Base-by-base conservation (phyloP, 2,888 invertebrate species). In the Dyspetes luteomarginatus region DNA sequence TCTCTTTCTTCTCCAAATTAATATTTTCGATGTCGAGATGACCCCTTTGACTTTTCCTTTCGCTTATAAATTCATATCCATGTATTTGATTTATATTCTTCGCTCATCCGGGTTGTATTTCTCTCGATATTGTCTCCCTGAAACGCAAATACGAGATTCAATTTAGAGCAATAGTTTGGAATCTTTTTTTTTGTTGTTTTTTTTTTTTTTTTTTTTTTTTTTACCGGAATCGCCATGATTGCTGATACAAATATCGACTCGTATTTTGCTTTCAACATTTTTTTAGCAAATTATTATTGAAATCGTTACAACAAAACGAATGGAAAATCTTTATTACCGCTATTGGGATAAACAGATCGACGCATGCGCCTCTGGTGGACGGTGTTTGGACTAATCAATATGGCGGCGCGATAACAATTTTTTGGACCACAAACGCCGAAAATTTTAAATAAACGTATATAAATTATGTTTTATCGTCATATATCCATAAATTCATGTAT, bases 51-150 rank as follows among this genome's bases (percentile, higher is more conserved):
- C 30, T 36, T 69, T 48, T 28, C 17, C 19, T 48, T 41, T 77
- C 17, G 48, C 73, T 77, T 68, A 77, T 73, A 77, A 81, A 77
- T 65, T 73, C 45, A 64, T 55, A 81, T 73, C 81, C 81, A 76
- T 71, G 36, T 43, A 65, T 28, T 56, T 56, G 12, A 17, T 48
- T 48, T 48, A 19, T 56, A 19, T 58, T 45, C 28, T 48, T 72
- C 28, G 17, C 15, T 84, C 76, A 83, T 68, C 78, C 83, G 48
- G 82, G 80, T 36, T 75, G 77, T 52, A 77, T 55, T 60, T 83
- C 80, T 56, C 62, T 68, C 55, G 79, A 62, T 78, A 75, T 74
- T 78, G 65, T 64, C 19, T 55, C 52, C 52, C 79, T 82, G 82
- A 79, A 82, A 78, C 60, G 69, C 48, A 71, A 78, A 78, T 36